Evolutionary conservation across 1,140 invertebrate genomes (phyloP), one percentile per base, ranked within the genome.

Genomic region (Tetragnatha versicolor): DNA sequence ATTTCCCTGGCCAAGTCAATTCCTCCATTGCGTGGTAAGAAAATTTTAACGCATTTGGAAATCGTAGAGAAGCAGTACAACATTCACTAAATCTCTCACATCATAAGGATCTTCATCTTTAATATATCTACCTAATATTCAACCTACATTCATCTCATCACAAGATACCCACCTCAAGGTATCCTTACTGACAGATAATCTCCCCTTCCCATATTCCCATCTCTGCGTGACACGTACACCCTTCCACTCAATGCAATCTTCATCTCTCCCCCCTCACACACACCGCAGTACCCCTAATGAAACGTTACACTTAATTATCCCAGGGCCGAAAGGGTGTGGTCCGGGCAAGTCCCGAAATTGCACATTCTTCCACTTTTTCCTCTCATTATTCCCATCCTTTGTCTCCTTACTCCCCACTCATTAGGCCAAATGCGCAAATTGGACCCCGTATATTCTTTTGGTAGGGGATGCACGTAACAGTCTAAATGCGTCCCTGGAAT

Each of bases 271-370:
- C 42, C 55, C 55, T 22, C 25, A 6, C 29, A 31, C 22, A 60
- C 27, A 27, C 55, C 55, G 22, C n/a, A 39, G 35, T 42, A 17
- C 61, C 27, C 7, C 35, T 65, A 65, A 65, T 65, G 61, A 65
- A 65, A 65, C 61, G 61, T 65, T 65, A 42, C 61, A 42, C 37
- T 65, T 65, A 65, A 65, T 65, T 65, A 65, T 65, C 33, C 20
- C 22, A 12, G 35, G 7, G 29, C 10, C 31, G 14, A 35, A 65
- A 39, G 61, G 61, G 61, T 65, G 61, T 65, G 61, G 61, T 45
- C 27, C 31, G 20, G 14, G 6, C 20, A 39, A 42, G 6, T 39
- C n/a, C 33, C 14, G 14, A 65, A 25, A 65, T 27, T 27, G 17
- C 51, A n/a, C 12, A 12, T 27, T 27, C 25, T 20, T 55, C 17